phyloP scores from a whole-genome alignment of 2,888 invertebrate species.

The Dicranocentrus wangi region DNA sequence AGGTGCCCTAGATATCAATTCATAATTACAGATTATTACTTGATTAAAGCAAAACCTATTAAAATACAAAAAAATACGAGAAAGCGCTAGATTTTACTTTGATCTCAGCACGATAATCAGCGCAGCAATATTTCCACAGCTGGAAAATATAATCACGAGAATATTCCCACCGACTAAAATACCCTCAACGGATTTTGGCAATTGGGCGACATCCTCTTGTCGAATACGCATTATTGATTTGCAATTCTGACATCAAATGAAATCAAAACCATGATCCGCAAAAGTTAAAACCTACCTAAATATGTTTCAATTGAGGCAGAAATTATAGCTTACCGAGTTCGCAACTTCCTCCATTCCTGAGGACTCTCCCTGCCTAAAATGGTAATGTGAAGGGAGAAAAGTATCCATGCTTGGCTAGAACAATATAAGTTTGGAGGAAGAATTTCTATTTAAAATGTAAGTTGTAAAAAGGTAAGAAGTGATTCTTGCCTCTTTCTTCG shows the following conservation, averaged over 20 bases:
- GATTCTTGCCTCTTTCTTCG: too few relatives aligned
- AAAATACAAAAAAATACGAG: too few relatives aligned
- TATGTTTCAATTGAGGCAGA: neutral
- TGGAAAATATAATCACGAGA: conserved; percentile 68
- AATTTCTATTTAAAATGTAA: too few relatives aligned
- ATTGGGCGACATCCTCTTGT: neutral
- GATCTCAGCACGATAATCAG: conserved; percentile 66
- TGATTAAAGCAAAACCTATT: too few relatives aligned
- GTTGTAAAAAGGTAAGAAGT: too few relatives aligned
- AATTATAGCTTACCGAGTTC: neutral
- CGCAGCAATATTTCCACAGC: conserved; percentile 71
- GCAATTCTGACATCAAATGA: neutral
- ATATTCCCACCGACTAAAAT: conserved; percentile 69
- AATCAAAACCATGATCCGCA: neutral
- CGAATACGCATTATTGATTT: neutral
- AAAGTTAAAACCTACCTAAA: neutral
- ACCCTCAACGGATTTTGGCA: conserved; percentile 63
- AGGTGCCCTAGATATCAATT: conserved; percentile 61
- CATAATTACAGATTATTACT: too few relatives aligned
- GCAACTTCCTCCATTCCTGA: neutral
- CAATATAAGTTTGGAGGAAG: too few relatives aligned
- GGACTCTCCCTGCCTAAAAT: too few relatives aligned
- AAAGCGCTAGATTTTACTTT: conserved; percentile 46
- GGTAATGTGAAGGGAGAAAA: too few relatives aligned
- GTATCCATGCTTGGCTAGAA: too few relatives aligned